These are phyloP conservation scores for Neoseiulus cucumeris DNA, from an alignment of 1,140 invertebrate genomes.

Conservation along the genomic window DNA sequence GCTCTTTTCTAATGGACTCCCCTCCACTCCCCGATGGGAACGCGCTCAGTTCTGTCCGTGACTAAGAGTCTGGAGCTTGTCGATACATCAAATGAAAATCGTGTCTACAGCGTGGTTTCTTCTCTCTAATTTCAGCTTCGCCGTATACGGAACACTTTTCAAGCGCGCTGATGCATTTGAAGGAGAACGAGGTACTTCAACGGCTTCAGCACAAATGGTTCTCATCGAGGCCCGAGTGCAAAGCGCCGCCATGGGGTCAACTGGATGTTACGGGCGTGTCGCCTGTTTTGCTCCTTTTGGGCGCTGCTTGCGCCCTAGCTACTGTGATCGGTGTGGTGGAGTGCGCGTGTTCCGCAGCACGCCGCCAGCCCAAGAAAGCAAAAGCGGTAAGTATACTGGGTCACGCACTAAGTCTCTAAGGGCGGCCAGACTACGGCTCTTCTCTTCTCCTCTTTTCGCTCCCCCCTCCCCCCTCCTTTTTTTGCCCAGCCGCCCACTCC, in stretches of 20 bases:
- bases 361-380: neutral
- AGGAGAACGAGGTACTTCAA: neutral
- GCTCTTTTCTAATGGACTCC: no score
- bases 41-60: no score
- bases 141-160: neutral
- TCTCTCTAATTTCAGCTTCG: neutral
- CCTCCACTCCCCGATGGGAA: no score
- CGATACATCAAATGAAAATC: no score
- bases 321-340: neutral
- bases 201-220: conserved; percentile 7
- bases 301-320: neutral
- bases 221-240: neutral
- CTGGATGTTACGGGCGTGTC: neutral
- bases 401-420: neutral
- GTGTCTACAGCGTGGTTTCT: neutral
- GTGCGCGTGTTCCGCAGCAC: neutral
- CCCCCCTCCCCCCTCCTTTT: neutral
- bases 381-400: neutral
- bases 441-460: neutral
- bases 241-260: neutral
- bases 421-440: neutral
- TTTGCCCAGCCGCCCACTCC: neutral
- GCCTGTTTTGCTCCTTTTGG: neutral
- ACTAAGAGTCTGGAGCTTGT: no score
- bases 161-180: neutral